Percentiles rank a stretch among this genome's conserved stretches.
These are phyloP conservation scores for Heliconius ethilla DNA, from an alignment of 2,888 invertebrate species.

Conservation along the genomic window DNA sequence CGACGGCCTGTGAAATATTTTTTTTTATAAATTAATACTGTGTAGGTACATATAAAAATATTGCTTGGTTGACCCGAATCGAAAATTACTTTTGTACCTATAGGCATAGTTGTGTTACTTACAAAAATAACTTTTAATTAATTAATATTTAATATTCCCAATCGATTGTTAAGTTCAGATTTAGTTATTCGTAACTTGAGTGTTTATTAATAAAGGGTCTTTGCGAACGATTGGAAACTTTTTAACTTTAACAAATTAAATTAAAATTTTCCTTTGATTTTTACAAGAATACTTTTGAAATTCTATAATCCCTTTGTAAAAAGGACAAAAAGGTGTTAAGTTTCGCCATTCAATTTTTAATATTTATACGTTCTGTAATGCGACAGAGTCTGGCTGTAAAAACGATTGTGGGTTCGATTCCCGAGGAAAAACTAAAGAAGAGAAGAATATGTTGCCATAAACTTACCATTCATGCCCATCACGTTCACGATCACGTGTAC, in stretches of 20 bases:
- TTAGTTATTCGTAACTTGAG: neutral
- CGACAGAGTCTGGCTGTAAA: no score
- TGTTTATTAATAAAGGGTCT: neutral
- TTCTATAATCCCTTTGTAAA: no score
- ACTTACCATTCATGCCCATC: no score
- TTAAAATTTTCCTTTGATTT: neutral
- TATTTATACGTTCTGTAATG: no score
- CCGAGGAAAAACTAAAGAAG: no score
- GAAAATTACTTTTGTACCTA: neutral
- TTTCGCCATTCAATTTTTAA: no score
- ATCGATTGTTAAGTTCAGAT: conserved; percentile 1
- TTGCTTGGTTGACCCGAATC: neutral
- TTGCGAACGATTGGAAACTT: neutral
- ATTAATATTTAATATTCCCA: neutral
- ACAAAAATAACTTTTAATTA: neutral
- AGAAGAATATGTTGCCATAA: no score
- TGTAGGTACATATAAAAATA: neutral
- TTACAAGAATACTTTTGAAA: no score
- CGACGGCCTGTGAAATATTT: no score
- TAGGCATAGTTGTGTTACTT: neutral
- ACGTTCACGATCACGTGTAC: no score
- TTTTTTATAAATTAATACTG: neutral
- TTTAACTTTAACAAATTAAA: neutral
- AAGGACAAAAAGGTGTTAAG: no score
- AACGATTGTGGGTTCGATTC: no score